phyloP scores from a whole-genome alignment of 2,797 vertebrate genomes.

The Chanos chanos region DNA sequence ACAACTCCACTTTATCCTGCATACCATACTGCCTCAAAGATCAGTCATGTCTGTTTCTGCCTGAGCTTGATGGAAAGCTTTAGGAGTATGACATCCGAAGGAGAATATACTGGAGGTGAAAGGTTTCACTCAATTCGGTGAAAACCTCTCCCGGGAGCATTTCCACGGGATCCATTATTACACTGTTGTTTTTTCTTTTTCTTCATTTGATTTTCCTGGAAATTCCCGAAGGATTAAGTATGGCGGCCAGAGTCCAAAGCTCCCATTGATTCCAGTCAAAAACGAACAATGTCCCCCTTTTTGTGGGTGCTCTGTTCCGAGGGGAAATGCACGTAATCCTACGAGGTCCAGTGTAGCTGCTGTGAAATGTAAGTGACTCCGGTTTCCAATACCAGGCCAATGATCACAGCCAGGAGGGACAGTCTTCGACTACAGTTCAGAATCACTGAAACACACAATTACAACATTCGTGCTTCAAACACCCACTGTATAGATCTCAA shows the following conservation, averaged over 20 bases:
- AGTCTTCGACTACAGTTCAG: slow-evolving; percentile 81
- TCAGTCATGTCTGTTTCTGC: neutral
- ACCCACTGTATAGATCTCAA: too few relatives aligned
- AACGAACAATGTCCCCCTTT: neutral
- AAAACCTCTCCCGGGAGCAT: too few relatives aligned
- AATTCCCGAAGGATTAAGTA: too few relatives aligned
- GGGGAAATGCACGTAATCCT: slow-evolving; percentile 44
- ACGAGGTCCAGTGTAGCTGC: slow-evolving; percentile 67
- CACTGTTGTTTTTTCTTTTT: neutral
- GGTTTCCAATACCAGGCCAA: slow-evolving; percentile 82
- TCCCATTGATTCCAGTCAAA: neutral
- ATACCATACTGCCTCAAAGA: too few relatives aligned
- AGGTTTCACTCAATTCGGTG: too few relatives aligned
- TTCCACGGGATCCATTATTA: too few relatives aligned
- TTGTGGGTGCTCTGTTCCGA: slow-evolving; percentile 3
- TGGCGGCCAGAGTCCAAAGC: too few relatives aligned
- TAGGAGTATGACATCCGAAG: too few relatives aligned
- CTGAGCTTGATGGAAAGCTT: neutral
- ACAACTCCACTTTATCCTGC: too few relatives aligned
- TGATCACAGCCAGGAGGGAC: slow-evolving; percentile 74
- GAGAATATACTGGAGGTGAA: too few relatives aligned
- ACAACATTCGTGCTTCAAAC: too few relatives aligned
- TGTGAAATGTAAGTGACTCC: slow-evolving; percentile 66
- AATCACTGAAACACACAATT: slow-evolving; percentile 74
- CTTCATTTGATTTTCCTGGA: slow-evolving; percentile 9